These are phyloP conservation scores for Saccopteryx bilineata DNA, from an alignment of 2,113 vertebrate genomes.

Conservation along the genomic window DNA sequence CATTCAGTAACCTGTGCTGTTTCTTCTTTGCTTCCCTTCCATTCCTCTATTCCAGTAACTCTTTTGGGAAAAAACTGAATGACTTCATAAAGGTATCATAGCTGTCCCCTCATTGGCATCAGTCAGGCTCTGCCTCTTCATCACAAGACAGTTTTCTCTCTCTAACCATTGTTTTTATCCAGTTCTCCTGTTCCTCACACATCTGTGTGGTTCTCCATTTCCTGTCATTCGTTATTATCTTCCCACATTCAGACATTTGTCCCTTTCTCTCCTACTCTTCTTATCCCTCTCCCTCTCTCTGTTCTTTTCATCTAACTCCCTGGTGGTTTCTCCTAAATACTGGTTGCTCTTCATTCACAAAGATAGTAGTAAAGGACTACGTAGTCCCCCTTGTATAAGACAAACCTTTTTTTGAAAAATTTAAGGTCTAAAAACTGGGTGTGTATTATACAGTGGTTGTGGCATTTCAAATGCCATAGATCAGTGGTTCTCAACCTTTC, in stretches of 20 bases:
- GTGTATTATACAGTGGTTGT: no score
- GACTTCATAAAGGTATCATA: background rate
- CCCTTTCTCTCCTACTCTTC: background rate
- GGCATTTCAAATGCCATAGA: no score
- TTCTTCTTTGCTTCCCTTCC: background rate
- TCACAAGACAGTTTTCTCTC: background rate
- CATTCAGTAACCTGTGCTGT: background rate
- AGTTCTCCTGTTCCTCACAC: background rate
- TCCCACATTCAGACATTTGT: background rate
- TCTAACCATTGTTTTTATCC: background rate
- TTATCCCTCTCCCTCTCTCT: background rate
- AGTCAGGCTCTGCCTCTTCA: background rate
- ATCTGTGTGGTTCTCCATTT: background rate
- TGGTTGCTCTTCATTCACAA: background rate
- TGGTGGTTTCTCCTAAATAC: background rate
- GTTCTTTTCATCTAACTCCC: background rate
- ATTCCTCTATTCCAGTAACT: background rate
- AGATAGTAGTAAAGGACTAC: conserved; percentile 5
- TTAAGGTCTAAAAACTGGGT: no score
- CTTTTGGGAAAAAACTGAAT: background rate
- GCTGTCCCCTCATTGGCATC: background rate
- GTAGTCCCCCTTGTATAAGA: background rate
- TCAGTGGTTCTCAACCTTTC: no score
- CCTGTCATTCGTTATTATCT: background rate
- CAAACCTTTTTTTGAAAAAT: no score